Evolutionary conservation across 2,797 vertebrate genomes (phyloP).

Genomic region (Ctenosaura bakeri): DNA sequence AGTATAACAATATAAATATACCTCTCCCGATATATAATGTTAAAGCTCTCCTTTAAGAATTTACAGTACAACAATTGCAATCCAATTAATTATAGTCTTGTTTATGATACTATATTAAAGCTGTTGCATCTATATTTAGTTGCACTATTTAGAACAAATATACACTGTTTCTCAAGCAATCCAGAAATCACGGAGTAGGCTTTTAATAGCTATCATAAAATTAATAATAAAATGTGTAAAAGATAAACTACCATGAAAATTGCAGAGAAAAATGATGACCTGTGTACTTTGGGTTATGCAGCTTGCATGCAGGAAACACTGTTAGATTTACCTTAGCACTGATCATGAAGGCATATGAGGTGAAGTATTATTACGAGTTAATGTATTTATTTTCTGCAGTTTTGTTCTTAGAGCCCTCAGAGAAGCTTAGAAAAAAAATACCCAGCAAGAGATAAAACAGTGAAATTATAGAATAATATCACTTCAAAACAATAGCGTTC

Average conservation of each 20-base stretch:
- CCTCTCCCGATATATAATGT: neutral
- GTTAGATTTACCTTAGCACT: slow-evolving; percentile 39
- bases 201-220: slow-evolving; percentile 55
- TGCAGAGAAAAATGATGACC: slow-evolving; percentile 42
- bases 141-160: slow-evolving; percentile 51
- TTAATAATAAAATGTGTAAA: slow-evolving; percentile 56
- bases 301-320: neutral
- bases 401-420: neutral
- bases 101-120: slow-evolving; percentile 32
- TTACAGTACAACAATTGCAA: slow-evolving; percentile 46
- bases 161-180: slow-evolving; percentile 48
- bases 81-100: neutral
- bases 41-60: slow-evolving; percentile 23
- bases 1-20: slow-evolving; percentile 20
- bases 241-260: slow-evolving; percentile 55
- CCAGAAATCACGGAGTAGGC: neutral
- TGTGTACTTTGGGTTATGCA: slow-evolving; percentile 33
- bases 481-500: neutral
- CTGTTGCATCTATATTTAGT: slow-evolving; percentile 46
- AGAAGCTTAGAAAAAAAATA: neutral
- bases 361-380: neutral
- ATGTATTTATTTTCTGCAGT: neutral
- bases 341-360: slow-evolving; percentile 30
- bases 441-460: neutral
- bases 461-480: neutral